Base-by-base conservation (phyloP, 2,797 vertebrate genomes). In the Pristis pectinata region DNA sequence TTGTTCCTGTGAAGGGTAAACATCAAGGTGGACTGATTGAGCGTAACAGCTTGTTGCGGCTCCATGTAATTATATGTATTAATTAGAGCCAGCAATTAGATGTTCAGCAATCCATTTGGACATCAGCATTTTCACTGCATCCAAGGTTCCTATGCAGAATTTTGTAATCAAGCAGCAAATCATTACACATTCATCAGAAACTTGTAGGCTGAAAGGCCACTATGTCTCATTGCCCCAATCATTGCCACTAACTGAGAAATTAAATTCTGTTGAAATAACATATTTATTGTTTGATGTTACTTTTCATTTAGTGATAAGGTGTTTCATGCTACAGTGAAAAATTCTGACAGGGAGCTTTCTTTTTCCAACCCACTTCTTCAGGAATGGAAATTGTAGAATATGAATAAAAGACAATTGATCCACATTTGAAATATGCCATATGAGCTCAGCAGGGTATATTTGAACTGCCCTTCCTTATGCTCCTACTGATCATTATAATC, bases 401-500 rank as follows among this genome's bases (percentile, higher is more conserved):
- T 97, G 97, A 97, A 96, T 97, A 97, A 98, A 98, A 97, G 98
- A 96, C 97, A 97, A 98, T 97, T 97, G 97, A 98, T 98, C 96
- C 97, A 98, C 98, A 98, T 95, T 96, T 79, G 96, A 97, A 97
- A 98, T 98, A 98, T 97, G 96, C 96, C 89, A 96, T 97, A 96
- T 97, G 97, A 96, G 98, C 97, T 96, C 96, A 96, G 96, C 96
- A 97, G 96, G 97, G 95, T 96, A 97, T 97, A 95, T 97, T 98
- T 98, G 97, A 97, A 97, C 97, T 97, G 97, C 97, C 97, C 97
- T 95, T 96, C 96, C 96, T 94, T 95, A 95, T 95, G 95, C 96
- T 96, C 96, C 95, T 94, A 95, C 96, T 96, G 95, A 96, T 96
- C 96, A 97, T 97, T 97, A 95, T 96, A 97, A 97, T 97, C 95